Conservation (phyloP, 1,140 invertebrate species). For the Drosophila athabasca region DNA sequence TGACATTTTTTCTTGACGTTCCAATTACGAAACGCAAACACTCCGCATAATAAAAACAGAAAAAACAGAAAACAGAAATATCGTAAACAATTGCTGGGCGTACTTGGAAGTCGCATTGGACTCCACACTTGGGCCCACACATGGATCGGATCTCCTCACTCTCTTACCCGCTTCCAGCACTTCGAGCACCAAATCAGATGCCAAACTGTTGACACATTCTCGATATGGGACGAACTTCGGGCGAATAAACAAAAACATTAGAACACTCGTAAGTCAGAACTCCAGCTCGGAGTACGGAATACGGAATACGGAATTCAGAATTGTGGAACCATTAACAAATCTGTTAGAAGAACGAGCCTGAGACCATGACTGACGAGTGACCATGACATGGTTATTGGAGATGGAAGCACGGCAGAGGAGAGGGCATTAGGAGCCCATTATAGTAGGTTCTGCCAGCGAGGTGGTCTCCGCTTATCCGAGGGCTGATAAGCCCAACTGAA, state of each 20-base stretch:
- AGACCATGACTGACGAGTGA: constrained; percentile 57
- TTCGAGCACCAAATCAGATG: constrained; percentile 23
- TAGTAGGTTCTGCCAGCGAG: constrained; percentile 1
- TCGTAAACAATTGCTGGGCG: constrained; percentile 46
- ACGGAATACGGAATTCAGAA: too few relatives aligned
- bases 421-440: constrained; percentile 1
- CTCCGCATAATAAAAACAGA: constrained; percentile 75
- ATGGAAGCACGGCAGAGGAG: constrained; percentile 25
- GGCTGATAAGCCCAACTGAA: constrained; percentile 28
- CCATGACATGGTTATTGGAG: constrained; percentile 60
- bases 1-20: constrained; percentile 70
- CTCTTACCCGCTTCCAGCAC: neutral
- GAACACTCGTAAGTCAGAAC: constrained; percentile 54
- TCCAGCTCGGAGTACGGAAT: neutral
- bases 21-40: constrained; percentile 79
- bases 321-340: constrained; percentile 49
- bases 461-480: constrained; percentile 52
- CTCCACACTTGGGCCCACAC: constrained; percentile 34
- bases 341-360: constrained; percentile 19
- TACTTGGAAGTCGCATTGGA: constrained; percentile 28
- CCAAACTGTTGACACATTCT: constrained; percentile 62
- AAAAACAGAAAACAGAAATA: constrained; percentile 55
- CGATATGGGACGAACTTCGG: constrained; percentile 40
- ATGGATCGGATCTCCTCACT: constrained; percentile 38
- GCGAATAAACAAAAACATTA: constrained; percentile 68